A percentile compares a stretch with the other conserved stretches of the same genome.
phyloP scores from a whole-genome alignment of 2,888 invertebrate genomes.

The Gisinianus flammeolus region DNA sequence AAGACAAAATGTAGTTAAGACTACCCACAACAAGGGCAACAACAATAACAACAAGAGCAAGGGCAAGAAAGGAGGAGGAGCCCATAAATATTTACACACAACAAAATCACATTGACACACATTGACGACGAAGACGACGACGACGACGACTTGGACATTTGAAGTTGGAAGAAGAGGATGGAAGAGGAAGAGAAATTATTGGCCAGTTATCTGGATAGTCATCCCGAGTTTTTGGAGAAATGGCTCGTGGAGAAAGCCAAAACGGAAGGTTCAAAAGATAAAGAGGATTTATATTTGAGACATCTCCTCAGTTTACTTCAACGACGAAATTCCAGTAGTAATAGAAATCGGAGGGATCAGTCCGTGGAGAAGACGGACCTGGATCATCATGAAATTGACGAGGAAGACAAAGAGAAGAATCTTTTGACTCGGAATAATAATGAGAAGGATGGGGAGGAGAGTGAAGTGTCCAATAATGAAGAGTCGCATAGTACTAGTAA shows the following conservation, averaged over 20 bases:
- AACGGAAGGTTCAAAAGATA: slow-evolving; percentile 66
- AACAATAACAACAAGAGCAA: too few species aligned
- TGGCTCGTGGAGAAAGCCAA: slow-evolving; percentile 80
- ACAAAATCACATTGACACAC: neutral
- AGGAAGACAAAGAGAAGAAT: neutral
- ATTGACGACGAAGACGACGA: slow-evolving; percentile 30
- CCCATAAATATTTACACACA: neutral
- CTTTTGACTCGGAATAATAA: neutral
- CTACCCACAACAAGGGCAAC: too few species aligned
- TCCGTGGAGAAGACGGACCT: neutral
- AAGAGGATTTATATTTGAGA: neutral
- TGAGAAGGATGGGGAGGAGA: neutral
- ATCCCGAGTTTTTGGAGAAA: slow-evolving; percentile 72
- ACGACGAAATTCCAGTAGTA: slow-evolving; percentile 33
- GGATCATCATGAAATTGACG: neutral
- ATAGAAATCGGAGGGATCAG: neutral
- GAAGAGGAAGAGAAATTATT: slow-evolving; percentile 44
- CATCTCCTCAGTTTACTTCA: neutral
- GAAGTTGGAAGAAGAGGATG: neutral
- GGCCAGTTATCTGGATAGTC: slow-evolving; percentile 65
- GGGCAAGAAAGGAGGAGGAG: neutral
- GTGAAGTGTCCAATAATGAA: neutral
- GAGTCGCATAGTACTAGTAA: neutral
- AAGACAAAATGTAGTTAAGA: too few species aligned
- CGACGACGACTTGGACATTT: neutral